These are phyloP conservation scores for Thinocorus orbignyianus DNA, from an alignment of 2,113 vertebrate genomes.

Conservation along the genomic window DNA sequence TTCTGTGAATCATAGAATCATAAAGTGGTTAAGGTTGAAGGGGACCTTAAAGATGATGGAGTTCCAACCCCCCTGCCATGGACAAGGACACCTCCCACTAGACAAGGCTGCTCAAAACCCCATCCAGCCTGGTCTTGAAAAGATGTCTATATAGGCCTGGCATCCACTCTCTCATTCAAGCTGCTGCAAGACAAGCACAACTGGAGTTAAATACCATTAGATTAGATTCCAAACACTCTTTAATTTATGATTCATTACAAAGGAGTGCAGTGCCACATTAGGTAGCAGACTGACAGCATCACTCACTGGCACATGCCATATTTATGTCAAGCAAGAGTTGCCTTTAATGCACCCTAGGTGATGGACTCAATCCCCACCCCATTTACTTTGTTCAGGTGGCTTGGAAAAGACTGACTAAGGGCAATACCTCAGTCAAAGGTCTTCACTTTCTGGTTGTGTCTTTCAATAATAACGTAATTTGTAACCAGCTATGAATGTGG, in stretches of 20 bases:
- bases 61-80: too few species aligned
- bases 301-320: background rate
- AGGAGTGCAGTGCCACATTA: background rate
- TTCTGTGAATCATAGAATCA: too few species aligned
- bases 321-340: background rate
- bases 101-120: too few species aligned
- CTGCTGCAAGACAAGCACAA: background rate
- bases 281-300: background rate
- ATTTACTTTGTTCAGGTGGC: background rate
- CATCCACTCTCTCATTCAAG: background rate
- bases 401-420: background rate
- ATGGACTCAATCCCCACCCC: background rate
- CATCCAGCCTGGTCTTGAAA: too few species aligned
- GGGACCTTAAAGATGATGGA: too few species aligned
- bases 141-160: background rate
- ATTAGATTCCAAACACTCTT: background rate
- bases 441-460: background rate
- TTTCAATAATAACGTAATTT: background rate
- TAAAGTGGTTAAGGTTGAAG: too few species aligned
- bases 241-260: background rate
- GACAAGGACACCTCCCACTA: too few species aligned
- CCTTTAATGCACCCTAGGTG: background rate
- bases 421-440: background rate
- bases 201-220: background rate
- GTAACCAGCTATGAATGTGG: background rate